Base-by-base conservation (phyloP, 2,797 vertebrate genomes). In the Anguilla marmorata region DNA sequence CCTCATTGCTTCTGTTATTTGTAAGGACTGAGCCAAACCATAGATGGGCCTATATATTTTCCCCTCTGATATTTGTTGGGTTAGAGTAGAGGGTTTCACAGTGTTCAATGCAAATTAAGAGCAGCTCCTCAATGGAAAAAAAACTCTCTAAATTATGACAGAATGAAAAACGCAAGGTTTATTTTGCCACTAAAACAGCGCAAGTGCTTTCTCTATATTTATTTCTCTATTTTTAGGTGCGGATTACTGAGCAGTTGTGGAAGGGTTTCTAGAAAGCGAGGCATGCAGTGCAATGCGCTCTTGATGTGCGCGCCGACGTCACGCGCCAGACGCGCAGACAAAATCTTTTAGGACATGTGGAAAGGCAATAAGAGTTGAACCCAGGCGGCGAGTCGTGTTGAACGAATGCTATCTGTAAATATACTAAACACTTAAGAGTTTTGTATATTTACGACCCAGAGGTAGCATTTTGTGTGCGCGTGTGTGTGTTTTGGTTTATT, bases 231-330 rank as follows among this genome's bases (percentile, higher is more conserved):
- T n/a, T 74, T 63, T 76, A 37, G 63, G 7, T 16, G 66, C 33
- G 52, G 69, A 79, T 76, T n/a, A 74, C 33, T 85, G 48, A 63
- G 60, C 66, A 56, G 83, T 45, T 24, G 12, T 30, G 0, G 50
- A 33, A 79, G 60, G 52, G 58, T 88, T 66, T 85, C 14, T 76
- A 12, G 50, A 9, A 76, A 30, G 83, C 60, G 30, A 54, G 83
- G 45, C 66, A 58, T 56, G 33, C 24, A 37, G 87, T 21, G 8
- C 6, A 79, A 24, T 12, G 74, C 11, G 37, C 33, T 48, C 37
- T 16, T 7, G 79, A 41, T 7, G 41, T 14, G 76, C 80, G 5
- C 14, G 30, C 16, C 3, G 27, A 72, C 14, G 50, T 56, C 8
- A 27, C 74, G 56, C 16, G 74, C 48, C 63, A 85, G 84, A 63